Conservation (phyloP, 2,797 vertebrate genomes). For the Dromococcyx pavoninus region DNA sequence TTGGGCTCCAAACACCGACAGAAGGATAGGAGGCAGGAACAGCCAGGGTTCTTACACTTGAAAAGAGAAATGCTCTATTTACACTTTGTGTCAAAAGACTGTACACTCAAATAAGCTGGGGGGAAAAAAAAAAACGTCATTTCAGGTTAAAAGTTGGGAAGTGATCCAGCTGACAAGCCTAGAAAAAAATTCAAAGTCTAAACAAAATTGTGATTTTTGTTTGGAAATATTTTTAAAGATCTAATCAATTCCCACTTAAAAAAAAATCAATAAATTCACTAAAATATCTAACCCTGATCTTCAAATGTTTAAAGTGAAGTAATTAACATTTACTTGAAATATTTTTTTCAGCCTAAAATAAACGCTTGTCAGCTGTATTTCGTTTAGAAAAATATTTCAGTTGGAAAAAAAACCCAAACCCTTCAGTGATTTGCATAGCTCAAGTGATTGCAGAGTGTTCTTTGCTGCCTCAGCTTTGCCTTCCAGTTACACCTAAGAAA, state of each 20-base stretch:
- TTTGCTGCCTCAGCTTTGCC: background rate
- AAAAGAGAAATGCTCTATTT: background rate
- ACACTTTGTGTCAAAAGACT: background rate
- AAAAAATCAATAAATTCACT: background rate
- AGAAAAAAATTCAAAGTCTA: background rate
- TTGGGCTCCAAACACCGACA: background rate
- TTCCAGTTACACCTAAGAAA: background rate
- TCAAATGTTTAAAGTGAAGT: background rate
- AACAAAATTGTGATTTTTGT: background rate
- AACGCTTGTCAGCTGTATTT: background rate
- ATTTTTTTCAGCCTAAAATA: background rate
- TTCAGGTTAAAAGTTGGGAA: background rate
- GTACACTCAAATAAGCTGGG: background rate
- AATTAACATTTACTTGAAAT: background rate
- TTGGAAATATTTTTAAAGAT: background rate
- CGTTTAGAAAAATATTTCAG: background rate
- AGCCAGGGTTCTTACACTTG: background rate
- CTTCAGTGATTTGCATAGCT: background rate
- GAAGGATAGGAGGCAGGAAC: constrained; percentile 2
- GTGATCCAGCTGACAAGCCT: background rate
- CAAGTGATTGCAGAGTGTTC: background rate
- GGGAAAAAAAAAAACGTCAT: background rate
- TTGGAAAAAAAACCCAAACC: background rate
- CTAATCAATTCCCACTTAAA: background rate
- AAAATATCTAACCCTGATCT: background rate